Evolutionary conservation across 2,797 vertebrate species (phyloP), one percentile per base, ranked within the genome.

Genomic region (Artibeus jamaicensis): DNA sequence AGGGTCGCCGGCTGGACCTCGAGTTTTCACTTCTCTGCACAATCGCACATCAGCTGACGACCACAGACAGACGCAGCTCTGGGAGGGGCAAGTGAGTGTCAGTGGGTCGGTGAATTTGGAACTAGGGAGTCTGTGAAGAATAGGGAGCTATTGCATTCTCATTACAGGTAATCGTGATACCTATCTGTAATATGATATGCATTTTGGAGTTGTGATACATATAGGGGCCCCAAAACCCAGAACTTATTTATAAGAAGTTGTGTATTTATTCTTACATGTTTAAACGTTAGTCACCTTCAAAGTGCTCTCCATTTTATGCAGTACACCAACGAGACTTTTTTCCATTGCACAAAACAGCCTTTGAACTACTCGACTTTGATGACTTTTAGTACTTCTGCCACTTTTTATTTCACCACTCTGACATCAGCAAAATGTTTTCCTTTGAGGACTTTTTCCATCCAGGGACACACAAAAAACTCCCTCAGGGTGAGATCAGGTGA

Each of bases 1-100:
- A n/a, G 11, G 0, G 12, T 46, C 2, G 0, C 37, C 24, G 26
- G 34, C 21, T 6, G 22, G 67, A 1, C 16, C 44, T 8, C 18
- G 16, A 5, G 8, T 24, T 65, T 37, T 84, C 44, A 19, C 42
- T 9, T 32, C 9, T 9, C 2, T 37, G 59, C 0, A 0, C 16
- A 22, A 24, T 10, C 12, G 7, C 1, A 0, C n/a, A 26, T 15
- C 11, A 10, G 74, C 57, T 6, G 26, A 44, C 3, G 37, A 21
- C 46, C 3, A n/a, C n/a, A n/a, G n/a, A 0, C 32, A 7, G 42
- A 32, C 8, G 53, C 26, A 44, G 16, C 39, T 29, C 86, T 5
- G 1, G 16, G 50, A 21, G 32, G 71, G 39, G 5, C 46, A 10
- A 4, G 8, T 39, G 57, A 3, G 21, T 50, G 5, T 24, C 5